phyloP scores from a whole-genome alignment of 2,797 vertebrate species.

The Poeciliopsis turneri region DNA sequence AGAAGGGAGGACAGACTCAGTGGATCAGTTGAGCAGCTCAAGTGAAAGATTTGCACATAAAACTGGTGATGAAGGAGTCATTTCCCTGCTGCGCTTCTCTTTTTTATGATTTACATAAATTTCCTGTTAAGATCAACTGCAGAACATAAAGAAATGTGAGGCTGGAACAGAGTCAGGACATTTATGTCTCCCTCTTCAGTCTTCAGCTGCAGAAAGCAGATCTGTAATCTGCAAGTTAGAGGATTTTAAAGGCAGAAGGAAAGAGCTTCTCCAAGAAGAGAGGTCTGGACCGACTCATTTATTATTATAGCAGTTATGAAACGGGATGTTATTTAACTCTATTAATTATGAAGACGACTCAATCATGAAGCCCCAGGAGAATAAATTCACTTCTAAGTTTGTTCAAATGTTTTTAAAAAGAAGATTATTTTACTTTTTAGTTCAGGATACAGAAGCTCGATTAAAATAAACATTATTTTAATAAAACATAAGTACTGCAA shows the following conservation, averaged over 20 bases:
- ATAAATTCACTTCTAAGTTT: not conserved
- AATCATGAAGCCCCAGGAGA: not conserved
- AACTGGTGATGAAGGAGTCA: slow-evolving; percentile 38
- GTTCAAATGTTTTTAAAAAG: not conserved
- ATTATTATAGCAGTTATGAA: not conserved
- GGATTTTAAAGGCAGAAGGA: not conserved
- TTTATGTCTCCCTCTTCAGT: not conserved
- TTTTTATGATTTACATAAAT: slow-evolving; percentile 16
- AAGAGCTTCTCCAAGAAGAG: not conserved
- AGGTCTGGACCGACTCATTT: slow-evolving; percentile 1
- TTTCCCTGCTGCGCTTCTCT: slow-evolving; percentile 20
- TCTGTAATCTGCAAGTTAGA: not conserved
- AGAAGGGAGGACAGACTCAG: slow-evolving; percentile 13
- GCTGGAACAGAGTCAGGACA: not conserved
- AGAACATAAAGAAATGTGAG: not conserved
- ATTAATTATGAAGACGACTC: not conserved
- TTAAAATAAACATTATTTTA: not conserved
- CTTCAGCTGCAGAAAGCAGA: slow-evolving; percentile 10
- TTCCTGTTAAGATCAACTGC: slow-evolving; percentile 1
- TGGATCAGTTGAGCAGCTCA: slow-evolving; percentile 8
- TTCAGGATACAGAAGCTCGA: too few relatives aligned
- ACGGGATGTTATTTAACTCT: slow-evolving; percentile 6
- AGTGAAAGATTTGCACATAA: slow-evolving; percentile 37
- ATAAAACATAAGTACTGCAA: not conserved
- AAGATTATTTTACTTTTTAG: not conserved